These are phyloP conservation scores for Blastobasis lacticolella DNA, from an alignment of 2,888 invertebrate genomes.

Conservation along the genomic window DNA sequence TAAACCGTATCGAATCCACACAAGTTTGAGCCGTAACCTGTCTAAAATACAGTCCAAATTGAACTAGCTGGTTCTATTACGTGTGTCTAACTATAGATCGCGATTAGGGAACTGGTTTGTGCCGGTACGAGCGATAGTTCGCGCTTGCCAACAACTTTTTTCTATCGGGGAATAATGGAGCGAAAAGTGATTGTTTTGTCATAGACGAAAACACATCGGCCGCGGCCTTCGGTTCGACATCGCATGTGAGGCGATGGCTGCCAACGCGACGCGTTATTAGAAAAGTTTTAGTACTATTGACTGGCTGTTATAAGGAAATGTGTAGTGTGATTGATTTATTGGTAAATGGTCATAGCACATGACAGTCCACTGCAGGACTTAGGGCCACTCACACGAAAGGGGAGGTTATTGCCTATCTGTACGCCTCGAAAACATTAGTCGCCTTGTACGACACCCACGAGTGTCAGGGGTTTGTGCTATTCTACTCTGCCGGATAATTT, in stretches of 20 bases:
- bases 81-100: too few relatives aligned
- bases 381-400: not conserved
- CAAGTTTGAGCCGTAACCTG: too few relatives aligned
- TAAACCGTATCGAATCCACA: constrained; percentile 1
- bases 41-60: too few relatives aligned
- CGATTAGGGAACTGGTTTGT: not conserved
- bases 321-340: not conserved
- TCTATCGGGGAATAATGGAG: not conserved
- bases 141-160: not conserved
- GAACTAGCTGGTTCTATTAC: too few relatives aligned
- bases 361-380: not conserved
- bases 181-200: not conserved
- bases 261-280: not conserved
- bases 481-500: too few relatives aligned
- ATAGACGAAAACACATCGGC: not conserved
- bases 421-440: too few relatives aligned
- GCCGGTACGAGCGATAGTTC: not conserved
- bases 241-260: not conserved
- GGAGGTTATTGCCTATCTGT: too few relatives aligned
- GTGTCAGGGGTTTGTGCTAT: too few relatives aligned
- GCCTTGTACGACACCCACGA: too few relatives aligned
- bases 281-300: not conserved
- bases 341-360: not conserved
- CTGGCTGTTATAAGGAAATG: not conserved
- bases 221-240: not conserved